These are phyloP conservation scores for Ptychoptera albimana DNA, from an alignment of 2,888 invertebrate genomes.

Conservation along the genomic window DNA sequence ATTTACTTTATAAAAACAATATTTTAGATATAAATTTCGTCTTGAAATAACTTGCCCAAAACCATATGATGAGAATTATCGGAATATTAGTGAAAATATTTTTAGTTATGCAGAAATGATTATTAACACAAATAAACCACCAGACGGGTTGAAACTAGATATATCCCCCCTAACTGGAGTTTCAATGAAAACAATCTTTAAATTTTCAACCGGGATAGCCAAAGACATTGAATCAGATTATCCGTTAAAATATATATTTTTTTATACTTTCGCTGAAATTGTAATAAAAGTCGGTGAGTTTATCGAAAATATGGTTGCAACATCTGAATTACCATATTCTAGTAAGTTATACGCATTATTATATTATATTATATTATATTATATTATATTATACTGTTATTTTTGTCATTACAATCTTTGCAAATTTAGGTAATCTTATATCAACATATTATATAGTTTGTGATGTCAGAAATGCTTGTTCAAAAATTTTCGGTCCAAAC, in stretches of 20 bases:
- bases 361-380: too few relatives aligned
- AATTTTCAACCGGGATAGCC: constrained; percentile 5
- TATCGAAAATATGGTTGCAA: not conserved
- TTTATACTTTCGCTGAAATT: not conserved
- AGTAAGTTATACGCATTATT: not conserved
- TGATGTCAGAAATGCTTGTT: too few relatives aligned
- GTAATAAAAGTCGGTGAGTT: not conserved
- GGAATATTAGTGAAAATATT: not conserved
- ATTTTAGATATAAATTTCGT: constrained; percentile 2
- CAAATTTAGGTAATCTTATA: too few relatives aligned
- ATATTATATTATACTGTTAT: too few relatives aligned
- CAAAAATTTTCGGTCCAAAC: too few relatives aligned
- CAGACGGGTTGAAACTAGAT: not conserved
- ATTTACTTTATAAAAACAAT: not conserved
- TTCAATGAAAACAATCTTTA: constrained; percentile 1
- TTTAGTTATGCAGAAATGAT: not conserved
- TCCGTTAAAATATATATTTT: not conserved
- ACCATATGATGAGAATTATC: not conserved
- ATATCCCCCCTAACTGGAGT: not conserved
- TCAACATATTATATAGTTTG: too few relatives aligned
- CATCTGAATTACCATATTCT: constrained; percentile 2
- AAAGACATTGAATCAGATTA: not conserved
- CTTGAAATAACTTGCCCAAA: constrained; percentile 1
- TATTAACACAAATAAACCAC: constrained; percentile 1
- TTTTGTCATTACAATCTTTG: too few relatives aligned